Evolutionary conservation across 2,113 vertebrate genomes (phyloP), one percentile per base, ranked within the genome.

Genomic region (Tragelaphus scriptus): DNA sequence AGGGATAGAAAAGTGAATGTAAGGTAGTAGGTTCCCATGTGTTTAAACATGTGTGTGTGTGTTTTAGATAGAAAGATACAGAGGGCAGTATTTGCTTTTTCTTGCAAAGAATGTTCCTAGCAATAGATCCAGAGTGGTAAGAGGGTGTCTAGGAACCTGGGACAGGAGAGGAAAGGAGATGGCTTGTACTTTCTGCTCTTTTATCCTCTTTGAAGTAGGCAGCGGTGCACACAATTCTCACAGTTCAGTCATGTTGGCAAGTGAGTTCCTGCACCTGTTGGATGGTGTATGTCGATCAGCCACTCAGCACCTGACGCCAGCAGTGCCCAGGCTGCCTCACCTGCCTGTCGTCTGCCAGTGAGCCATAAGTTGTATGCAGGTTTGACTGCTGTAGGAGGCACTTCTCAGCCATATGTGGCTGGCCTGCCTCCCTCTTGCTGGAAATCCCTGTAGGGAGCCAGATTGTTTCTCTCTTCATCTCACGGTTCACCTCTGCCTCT

Each of bases 271-370:
- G 32, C 8, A 30, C 82, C 58, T 82, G 51, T 36, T 23, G 25
- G 49, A 47, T 56, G 13, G 32, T 2, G 4, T 0, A 1, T 65
- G 1, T 77, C 6, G 12, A 6, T 17, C 25, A 26, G 14, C 16
- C 2, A 6, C 63, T 53, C 7, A 9, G 49, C 32, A 30, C 25
- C 21, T 6, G 15, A 1, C 0, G 9, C 32, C 3, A 2, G 49
- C 10, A 2, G 12, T 0, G 12, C 75, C n/a, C 85, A 32, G 51
- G 59, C 59, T 14, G 16, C 5, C 15, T 7, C 30, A 17, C 19
- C 36, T 10, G 26, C 53, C 26, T 0, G 4, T 3, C 32, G 0
- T 7, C 65, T 13, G 4, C 21, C 12, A 5, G 1, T 1, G 55
- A 55, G 23, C 9, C 16, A 0, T 21, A 2, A 32, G 59, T 44